Conservation (phyloP, 2,888 invertebrate species). For the Plutella xylostella region DNA sequence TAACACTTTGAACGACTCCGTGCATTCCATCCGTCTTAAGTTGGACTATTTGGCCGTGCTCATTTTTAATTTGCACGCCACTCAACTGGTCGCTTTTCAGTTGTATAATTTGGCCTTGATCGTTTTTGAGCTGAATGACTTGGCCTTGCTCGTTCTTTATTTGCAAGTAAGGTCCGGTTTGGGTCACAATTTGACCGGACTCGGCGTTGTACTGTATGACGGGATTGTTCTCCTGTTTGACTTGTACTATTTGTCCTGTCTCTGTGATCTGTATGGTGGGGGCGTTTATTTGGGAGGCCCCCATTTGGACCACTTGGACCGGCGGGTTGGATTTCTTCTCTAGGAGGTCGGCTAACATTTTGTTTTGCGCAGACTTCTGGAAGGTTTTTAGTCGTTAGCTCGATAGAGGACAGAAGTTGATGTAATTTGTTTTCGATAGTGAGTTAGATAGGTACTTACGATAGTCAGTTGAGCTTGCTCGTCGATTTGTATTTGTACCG, state of each 20-base stretch:
- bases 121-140: conserved; percentile 54
- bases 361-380: conserved; percentile 68
- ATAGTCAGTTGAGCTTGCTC: conserved; percentile 56
- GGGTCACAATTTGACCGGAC: conserved; percentile 26
- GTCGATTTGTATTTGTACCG: conserved; percentile 57
- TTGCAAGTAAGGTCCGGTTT: conserved; percentile 46
- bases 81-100: conserved; percentile 47
- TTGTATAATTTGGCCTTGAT: conserved; percentile 41
- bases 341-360: conserved; percentile 86
- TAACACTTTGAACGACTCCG: conserved; percentile 8
- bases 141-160: conserved; percentile 61
- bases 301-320: conserved; percentile 60
- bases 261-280: conserved; percentile 63
- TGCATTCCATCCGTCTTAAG: conserved; percentile 20
- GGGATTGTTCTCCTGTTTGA: conserved; percentile 45
- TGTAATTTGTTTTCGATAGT: background rate
- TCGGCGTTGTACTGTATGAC: conserved; percentile 43
- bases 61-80: conserved; percentile 45
- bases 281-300: conserved; percentile 42
- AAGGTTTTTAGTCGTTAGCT: background rate
- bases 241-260: conserved; percentile 59
- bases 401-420: background rate
- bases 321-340: conserved; percentile 78
- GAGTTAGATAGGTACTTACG: conserved; percentile 30
- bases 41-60: conserved; percentile 37